Evolutionary conservation across 2,888 invertebrate genomes (phyloP), one percentile per base, ranked within the genome.

Genomic region (Amblyjoppa fuscipennis): DNA sequence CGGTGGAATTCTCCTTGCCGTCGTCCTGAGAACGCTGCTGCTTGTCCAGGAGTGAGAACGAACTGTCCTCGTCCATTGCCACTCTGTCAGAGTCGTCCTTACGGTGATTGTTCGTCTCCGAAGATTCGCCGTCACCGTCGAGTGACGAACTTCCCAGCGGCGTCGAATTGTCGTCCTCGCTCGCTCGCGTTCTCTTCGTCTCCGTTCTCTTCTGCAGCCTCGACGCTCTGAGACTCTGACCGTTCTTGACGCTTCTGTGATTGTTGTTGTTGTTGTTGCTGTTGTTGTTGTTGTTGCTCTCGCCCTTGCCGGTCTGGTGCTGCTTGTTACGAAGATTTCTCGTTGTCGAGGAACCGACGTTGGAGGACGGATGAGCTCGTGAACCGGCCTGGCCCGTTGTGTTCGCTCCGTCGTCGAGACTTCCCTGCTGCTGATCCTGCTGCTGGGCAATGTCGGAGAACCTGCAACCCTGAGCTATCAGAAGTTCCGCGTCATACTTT

Each of bases 401-500:
- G 59, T 80, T 88, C 16, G 82, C 78, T 20, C 73, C 91, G 45
- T 93, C 92, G 68, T 92, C 93, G 61, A 90, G 84, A 13, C 87
- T 78, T 9, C 87, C 70, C 5, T 92, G 90, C 75, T 93, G 93
- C 53, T 91, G 91, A 64, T 92, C 92, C 59, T 84, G 84, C 16
- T 92, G 92, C 59, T 93, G 93, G 49, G 92, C 95, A 71, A 96
- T 96, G 93, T 97, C 97, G 74, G 96, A 96, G 93, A 97, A 96
- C 87, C 95, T 96, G 93, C 97, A 97, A 49, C 97, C 97, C 92
- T 97, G 97, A 56, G 97, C 98, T 93, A 98, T 97, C 88, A 98
- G 95, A 92, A 98, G 95, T 93, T 98, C 98, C 9, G 98, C 98
- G 94, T 98, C 98, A 94, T 98, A 98, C 92, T 97, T 98, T 16